Conservation (phyloP, 2,888 invertebrate species). For the Orgyia antiqua region DNA sequence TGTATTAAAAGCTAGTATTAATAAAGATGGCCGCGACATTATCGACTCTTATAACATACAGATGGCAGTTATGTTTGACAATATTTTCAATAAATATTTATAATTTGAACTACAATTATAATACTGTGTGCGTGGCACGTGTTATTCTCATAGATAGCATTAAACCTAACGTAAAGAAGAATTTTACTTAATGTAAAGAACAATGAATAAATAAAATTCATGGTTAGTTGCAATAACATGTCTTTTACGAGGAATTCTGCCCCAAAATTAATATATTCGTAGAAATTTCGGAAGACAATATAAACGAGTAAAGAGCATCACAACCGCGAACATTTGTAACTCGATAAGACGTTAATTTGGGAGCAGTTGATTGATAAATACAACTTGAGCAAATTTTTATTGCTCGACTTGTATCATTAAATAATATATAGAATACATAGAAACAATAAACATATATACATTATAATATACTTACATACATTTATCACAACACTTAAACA, state of each 20-base stretch:
- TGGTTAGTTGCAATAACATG: slow-evolving; percentile 56
- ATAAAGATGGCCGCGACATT: too few relatives aligned
- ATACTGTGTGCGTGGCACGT: slow-evolving; percentile 48
- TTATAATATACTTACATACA: slow-evolving; percentile 39
- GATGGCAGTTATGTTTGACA: too few relatives aligned
- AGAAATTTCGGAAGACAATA: slow-evolving; percentile 62
- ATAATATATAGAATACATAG: slow-evolving; percentile 49
- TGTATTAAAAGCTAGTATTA: too few relatives aligned
- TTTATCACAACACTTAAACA: slow-evolving; percentile 74
- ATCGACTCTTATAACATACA: too few relatives aligned
- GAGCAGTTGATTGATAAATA: slow-evolving; percentile 30
- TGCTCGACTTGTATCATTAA: slow-evolving; percentile 59
- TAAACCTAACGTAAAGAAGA: slow-evolving; percentile 38
- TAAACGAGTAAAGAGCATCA: slow-evolving; percentile 57
- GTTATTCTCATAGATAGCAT: slow-evolving; percentile 18
- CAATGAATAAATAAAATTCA: slow-evolving; percentile 35
- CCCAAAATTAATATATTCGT: slow-evolving; percentile 55
- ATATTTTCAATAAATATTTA: slow-evolving; percentile 2
- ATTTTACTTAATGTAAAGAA: slow-evolving; percentile 48
- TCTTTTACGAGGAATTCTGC: slow-evolving; percentile 74
- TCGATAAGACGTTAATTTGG: slow-evolving; percentile 33
- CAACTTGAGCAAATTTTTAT: slow-evolving; percentile 58
- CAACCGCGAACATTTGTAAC: slow-evolving; percentile 61
- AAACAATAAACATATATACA: slow-evolving; percentile 41
- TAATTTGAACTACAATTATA: slow-evolving; percentile 32